Evolutionary conservation across 1,140 invertebrate species (phyloP).

Genomic region (Pseudomyrmex concolor): DNA sequence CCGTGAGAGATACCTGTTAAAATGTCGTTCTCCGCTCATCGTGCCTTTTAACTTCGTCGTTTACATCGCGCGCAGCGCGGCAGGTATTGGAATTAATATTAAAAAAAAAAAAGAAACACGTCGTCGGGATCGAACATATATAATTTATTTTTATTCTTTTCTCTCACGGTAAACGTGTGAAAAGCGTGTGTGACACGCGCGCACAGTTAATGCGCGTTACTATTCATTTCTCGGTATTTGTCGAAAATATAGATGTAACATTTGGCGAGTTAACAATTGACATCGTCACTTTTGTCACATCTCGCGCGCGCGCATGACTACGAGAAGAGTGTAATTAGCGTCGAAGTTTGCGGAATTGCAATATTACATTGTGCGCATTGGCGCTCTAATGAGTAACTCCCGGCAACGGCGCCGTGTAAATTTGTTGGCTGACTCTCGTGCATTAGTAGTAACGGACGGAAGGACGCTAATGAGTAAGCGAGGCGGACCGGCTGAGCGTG

Average conservation of each 20-base stretch:
- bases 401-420: constrained; percentile 45
- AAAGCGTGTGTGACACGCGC: too few relatives aligned
- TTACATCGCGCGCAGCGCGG: neutral
- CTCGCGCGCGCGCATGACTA: neutral
- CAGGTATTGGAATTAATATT: neutral
- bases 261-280: too few relatives aligned
- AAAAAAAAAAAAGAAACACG: neutral
- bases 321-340: constrained; percentile 22
- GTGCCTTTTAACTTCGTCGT: neutral
- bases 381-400: constrained; percentile 46
- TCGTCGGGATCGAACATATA: too few relatives aligned
- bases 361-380: constrained; percentile 58
- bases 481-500: constrained; percentile 41
- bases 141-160: too few relatives aligned
- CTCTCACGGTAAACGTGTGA: too few relatives aligned
- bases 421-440: constrained; percentile 47
- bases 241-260: too few relatives aligned
- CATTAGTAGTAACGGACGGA: constrained; percentile 58
- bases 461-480: constrained; percentile 55
- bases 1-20: constrained; percentile 32
- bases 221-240: too few relatives aligned
- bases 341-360: constrained; percentile 42
- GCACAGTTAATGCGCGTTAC: too few relatives aligned
- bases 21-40: constrained; percentile 14
- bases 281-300: neutral